Conservation (phyloP, 2,113 vertebrate genomes). For the Tauraco erythrolophus region DNA sequence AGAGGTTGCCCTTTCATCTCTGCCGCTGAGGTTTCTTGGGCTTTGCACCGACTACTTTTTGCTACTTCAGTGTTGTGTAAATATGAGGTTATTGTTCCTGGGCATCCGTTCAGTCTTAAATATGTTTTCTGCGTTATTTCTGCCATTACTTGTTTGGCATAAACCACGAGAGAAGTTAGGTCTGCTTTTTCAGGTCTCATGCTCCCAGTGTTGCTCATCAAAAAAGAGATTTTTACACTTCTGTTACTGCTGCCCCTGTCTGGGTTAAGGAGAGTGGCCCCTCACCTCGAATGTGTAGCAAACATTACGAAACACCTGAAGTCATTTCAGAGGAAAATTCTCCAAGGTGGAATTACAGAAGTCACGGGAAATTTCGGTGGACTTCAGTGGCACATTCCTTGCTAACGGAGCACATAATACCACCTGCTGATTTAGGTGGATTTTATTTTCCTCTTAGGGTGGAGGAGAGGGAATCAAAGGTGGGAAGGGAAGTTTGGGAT, state of each 20-base stretch:
- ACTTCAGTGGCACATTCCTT: background rate
- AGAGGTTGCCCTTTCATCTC: too few relatives aligned
- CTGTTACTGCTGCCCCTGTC: accelerated
- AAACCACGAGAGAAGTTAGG: background rate
- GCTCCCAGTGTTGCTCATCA: background rate
- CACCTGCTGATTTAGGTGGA: background rate
- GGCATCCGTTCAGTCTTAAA: background rate
- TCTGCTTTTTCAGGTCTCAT: background rate
- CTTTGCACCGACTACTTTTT: background rate
- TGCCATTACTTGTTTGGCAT: background rate
- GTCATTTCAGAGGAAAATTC: background rate
- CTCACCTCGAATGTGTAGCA: background rate
- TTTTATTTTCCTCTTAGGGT: background rate
- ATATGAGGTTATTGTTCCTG: background rate
- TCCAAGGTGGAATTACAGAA: background rate
- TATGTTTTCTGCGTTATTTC: background rate
- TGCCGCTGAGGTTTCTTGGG: background rate
- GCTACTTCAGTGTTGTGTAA: background rate
- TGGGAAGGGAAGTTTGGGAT: background rate
- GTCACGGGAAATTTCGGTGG: background rate
- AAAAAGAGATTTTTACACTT: background rate
- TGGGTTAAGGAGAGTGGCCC: background rate
- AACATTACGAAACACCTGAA: background rate
- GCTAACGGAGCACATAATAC: background rate
- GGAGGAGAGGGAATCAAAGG: background rate